Percentiles rank a stretch among this genome's conserved stretches.
These are phyloP conservation scores for Listrodromus nycthemerus DNA, from an alignment of 2,888 invertebrate genomes.

Conservation along the genomic window DNA sequence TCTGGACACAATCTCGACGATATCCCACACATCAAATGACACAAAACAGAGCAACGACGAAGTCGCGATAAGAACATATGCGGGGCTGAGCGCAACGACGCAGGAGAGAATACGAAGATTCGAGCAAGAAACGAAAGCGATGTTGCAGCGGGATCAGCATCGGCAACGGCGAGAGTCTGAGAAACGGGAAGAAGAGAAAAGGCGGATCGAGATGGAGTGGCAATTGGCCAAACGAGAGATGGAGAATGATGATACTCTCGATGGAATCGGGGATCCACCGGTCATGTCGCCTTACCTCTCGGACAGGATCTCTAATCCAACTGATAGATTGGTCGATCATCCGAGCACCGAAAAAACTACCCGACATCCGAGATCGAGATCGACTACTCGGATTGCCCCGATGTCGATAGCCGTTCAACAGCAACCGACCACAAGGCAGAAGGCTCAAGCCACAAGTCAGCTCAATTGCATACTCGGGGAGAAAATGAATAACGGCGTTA, in stretches of 20 bases:
- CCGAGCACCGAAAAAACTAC: slow-evolving; percentile 68
- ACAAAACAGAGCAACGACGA: slow-evolving; percentile 82
- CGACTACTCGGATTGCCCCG: slow-evolving; percentile 73
- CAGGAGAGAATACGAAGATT: slow-evolving; percentile 90
- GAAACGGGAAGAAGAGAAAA: slow-evolving; percentile 85
- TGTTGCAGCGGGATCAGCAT: slow-evolving; percentile 86
- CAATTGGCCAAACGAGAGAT: slow-evolving; percentile 85
- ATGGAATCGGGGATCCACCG: slow-evolving; percentile 84
- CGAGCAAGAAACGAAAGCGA: slow-evolving; percentile 91
- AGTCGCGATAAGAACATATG: slow-evolving; percentile 86
- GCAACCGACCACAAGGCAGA: slow-evolving; percentile 75
- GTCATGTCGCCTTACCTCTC: slow-evolving; percentile 74
- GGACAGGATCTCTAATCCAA: slow-evolving; percentile 74
- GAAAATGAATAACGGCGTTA: slow-evolving; percentile 80
- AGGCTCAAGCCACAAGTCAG: slow-evolving; percentile 76
- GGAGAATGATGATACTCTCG: slow-evolving; percentile 85
- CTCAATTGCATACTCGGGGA: slow-evolving; percentile 74
- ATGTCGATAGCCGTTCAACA: slow-evolving; percentile 79
- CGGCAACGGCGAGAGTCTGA: slow-evolving; percentile 80
- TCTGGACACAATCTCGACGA: slow-evolving; percentile 80
- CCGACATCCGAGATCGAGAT: slow-evolving; percentile 72
- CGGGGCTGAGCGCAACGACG: slow-evolving; percentile 86
- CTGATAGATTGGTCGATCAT: slow-evolving; percentile 74
- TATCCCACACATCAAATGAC: slow-evolving; percentile 79
- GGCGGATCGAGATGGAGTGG: slow-evolving; percentile 85